Conservation (phyloP, 2,888 invertebrate species). For the Laothoe populi region DNA sequence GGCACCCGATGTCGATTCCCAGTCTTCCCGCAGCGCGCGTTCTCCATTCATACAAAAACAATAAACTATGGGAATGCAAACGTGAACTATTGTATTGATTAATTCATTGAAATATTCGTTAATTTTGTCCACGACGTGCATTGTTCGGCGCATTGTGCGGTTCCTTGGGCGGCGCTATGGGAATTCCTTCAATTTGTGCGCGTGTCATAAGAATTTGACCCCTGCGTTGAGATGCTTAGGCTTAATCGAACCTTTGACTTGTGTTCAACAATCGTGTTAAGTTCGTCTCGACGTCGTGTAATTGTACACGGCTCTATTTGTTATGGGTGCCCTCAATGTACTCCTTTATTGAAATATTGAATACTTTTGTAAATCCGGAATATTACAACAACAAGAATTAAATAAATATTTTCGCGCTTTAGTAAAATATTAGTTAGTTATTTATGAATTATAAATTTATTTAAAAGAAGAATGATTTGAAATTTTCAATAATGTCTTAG, state of each 20-base stretch:
- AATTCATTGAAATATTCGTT: slow-evolving; percentile 76
- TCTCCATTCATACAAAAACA: slow-evolving; percentile 72
- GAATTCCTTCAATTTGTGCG: slow-evolving; percentile 81
- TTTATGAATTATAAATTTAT: too few species aligned
- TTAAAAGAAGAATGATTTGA: too few species aligned
- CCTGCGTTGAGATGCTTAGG: slow-evolving; percentile 53
- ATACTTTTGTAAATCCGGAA: slow-evolving; percentile 27
- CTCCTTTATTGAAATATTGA: slow-evolving; percentile 28
- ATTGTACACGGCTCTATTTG: slow-evolving; percentile 65
- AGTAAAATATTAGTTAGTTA: not conserved
- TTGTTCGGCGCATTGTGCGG: slow-evolving; percentile 64
- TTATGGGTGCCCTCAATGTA: slow-evolving; percentile 59
- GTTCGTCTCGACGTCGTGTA: slow-evolving; percentile 65
- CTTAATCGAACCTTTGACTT: slow-evolving; percentile 63
- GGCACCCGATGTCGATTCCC: slow-evolving; percentile 78
- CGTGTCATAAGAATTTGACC: slow-evolving; percentile 72
- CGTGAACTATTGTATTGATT: slow-evolving; percentile 79
- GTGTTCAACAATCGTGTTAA: slow-evolving; percentile 63
- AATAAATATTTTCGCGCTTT: not conserved
- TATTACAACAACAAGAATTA: too few species aligned
- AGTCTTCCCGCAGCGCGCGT: slow-evolving; percentile 59
- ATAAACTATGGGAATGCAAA: slow-evolving; percentile 78
- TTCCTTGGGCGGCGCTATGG: slow-evolving; percentile 77
- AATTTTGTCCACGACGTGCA: slow-evolving; percentile 61
- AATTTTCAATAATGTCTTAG: too few species aligned